Evolutionary conservation across 1,140 invertebrate species (phyloP), one percentile per base, ranked within the genome.

Genomic region (Bombus pyrosoma): DNA sequence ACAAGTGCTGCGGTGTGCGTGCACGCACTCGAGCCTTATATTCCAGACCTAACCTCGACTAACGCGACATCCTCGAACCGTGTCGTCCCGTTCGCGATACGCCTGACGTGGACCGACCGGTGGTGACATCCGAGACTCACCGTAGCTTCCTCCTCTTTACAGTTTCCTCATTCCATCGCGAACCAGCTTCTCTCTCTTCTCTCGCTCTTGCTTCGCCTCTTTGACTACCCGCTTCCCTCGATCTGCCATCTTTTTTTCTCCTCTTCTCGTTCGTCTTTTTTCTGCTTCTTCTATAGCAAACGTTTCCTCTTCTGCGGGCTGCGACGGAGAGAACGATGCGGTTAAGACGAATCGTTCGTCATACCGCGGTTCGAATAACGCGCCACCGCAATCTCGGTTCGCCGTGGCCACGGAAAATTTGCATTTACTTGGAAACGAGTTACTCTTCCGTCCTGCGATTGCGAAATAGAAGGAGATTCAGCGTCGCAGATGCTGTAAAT

Each of bases 61-160:
- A 53, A 79, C 39, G 85, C 85, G 71, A 87, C 79, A 79, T 89
- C 74, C 88, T 57, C 88, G 85, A 82, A 90, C 85, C 89, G 88
- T 90, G 78, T 90, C 89, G 89, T 90, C 81, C 87, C 89, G 89
- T 69, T 89, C 4, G 81, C 71, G 71, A 89, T 86, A 90, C 87
- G 89, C 73, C 77, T 90, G 81, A 90, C 89, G 88, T 85, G 87
- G 85, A 90, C 87, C 89, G 82, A 78, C 74, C 88, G 62, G 62
- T 79, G 88, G 89, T 90, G 89, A 90, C 89, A 90, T 82, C 85
- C 88, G 88, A 87, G 88, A 68, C 74, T 78, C 81, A 66, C 80
- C 76, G 64, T 74, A 81, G 81, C 81, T 84, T 89, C 87, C 81
- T 89, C 73, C 84, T 83, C 66, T 47, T 77, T 72, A n/a, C 62